Conservation (phyloP, 2,797 vertebrate genomes). For the Varecia variegata region DNA sequence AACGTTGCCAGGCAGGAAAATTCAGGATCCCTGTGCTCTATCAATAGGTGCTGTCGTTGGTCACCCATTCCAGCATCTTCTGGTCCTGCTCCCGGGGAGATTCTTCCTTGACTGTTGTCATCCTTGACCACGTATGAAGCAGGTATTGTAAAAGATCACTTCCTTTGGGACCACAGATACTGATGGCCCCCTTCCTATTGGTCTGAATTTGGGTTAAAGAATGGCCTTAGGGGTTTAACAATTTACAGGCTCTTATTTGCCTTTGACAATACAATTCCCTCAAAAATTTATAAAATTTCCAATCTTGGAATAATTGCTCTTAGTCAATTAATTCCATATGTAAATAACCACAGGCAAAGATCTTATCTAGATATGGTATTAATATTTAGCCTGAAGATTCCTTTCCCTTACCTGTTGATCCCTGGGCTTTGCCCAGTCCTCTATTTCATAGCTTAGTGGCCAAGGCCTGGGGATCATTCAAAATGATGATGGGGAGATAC, state of each 20-base stretch:
- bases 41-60: neutral
- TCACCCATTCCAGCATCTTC: neutral
- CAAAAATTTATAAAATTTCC: neutral
- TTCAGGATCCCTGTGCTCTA: neutral
- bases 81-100: neutral
- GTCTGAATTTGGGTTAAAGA: neutral
- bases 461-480: neutral
- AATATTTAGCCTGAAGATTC: neutral
- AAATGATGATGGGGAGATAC: neutral
- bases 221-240: neutral
- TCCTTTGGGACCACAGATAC: neutral
- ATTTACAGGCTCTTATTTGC: neutral
- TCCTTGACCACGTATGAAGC: neutral
- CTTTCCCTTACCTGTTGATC: neutral
- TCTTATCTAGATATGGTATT: neutral
- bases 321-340: neutral
- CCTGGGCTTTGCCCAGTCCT: neutral
- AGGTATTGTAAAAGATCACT: neutral
- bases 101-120: neutral
- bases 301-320: neutral
- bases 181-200: neutral
- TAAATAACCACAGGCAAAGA: neutral
- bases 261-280: neutral
- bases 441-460: neutral
- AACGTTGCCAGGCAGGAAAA: neutral